Conservation (phyloP, 2,113 vertebrate species). For the Eulemur rufifrons region DNA sequence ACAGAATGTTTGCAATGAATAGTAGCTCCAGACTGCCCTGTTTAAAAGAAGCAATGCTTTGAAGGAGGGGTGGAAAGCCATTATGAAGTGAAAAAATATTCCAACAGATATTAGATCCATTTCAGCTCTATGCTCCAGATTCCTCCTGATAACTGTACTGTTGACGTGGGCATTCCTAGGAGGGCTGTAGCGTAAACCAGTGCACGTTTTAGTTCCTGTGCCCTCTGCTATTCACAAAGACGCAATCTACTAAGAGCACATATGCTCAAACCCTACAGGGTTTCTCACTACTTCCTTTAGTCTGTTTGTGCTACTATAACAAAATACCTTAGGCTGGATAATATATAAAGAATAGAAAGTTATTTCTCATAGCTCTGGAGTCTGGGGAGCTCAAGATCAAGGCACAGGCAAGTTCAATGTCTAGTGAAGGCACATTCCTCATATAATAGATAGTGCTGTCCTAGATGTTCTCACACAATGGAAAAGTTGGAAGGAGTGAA, state of each 20-base stretch:
- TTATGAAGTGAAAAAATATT: background rate
- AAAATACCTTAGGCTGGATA: background rate
- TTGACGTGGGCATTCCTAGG: fast-evolving
- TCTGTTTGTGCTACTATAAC: background rate
- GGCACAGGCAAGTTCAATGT: fast-evolving
- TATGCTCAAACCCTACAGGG: fast-evolving
- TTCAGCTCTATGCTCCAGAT: fast-evolving
- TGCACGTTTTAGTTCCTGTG: fast-evolving
- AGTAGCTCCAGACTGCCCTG: background rate
- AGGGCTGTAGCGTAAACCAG: fast-evolving
- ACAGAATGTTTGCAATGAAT: background rate
- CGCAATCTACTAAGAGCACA: fast-evolving
- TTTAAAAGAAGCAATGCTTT: background rate
- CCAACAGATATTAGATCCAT: too few species aligned
- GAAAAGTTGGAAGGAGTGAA: background rate
- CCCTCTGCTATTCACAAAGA: background rate
- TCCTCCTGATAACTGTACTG: fast-evolving
- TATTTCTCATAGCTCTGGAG: background rate
- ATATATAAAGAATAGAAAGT: background rate
- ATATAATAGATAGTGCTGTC: fast-evolving
- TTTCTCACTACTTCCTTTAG: background rate
- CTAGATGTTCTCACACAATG: background rate
- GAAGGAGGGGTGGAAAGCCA: background rate
- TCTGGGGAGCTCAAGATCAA: background rate
- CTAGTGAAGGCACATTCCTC: background rate